Evolutionary conservation across 2,113 vertebrate genomes (phyloP).

Genomic region (Euleptes europaea): DNA sequence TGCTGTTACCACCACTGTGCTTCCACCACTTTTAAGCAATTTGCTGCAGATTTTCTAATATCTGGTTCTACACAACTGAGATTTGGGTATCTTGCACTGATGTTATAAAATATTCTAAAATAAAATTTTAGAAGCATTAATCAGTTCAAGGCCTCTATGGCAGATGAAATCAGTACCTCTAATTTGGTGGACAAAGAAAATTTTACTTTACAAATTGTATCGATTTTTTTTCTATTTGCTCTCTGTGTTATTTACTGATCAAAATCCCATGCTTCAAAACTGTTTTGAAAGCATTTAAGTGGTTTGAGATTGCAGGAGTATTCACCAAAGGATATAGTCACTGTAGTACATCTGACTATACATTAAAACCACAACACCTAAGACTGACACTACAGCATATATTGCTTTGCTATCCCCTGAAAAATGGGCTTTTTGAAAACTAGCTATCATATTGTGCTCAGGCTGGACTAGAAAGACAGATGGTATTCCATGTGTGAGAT

Average conservation of each 20-base stretch:
- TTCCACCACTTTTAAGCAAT: background rate
- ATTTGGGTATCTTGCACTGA: background rate
- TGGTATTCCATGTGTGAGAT: background rate
- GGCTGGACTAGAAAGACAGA: background rate
- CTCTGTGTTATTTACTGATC: background rate
- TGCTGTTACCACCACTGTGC: too few relatives aligned
- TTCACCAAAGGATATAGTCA: background rate
- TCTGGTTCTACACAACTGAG: background rate
- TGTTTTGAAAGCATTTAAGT: slow-evolving; percentile 17
- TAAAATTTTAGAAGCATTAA: background rate
- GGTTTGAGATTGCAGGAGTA: background rate
- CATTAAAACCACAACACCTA: background rate
- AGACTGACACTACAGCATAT: background rate
- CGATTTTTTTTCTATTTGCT: background rate
- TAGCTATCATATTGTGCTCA: background rate
- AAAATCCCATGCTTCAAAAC: background rate
- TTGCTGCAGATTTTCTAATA: background rate
- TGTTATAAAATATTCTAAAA: background rate
- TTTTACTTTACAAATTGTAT: background rate
- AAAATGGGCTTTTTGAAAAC: background rate
- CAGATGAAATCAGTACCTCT: background rate
- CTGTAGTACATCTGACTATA: background rate
- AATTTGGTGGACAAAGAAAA: background rate
- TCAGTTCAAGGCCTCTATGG: background rate
- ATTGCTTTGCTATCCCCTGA: background rate